Evolutionary conservation across 2,113 vertebrate species (phyloP).

Genomic region (Seriola aureovittata): DNA sequence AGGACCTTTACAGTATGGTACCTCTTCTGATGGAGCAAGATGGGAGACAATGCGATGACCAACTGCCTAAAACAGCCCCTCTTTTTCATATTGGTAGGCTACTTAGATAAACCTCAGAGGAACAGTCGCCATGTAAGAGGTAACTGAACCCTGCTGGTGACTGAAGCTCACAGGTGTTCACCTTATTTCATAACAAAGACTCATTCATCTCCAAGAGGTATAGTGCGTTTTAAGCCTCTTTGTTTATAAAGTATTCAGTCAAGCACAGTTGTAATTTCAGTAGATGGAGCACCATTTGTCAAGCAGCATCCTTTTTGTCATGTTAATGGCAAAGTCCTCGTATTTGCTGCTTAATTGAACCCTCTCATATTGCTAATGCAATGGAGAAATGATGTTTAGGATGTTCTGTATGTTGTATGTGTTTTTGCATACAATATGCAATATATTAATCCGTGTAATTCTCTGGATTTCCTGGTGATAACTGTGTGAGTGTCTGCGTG

Average conservation of each 20-base stretch:
- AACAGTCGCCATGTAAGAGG: conserved; percentile 28
- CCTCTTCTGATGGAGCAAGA: conserved; percentile 29
- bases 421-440: conserved; percentile 75
- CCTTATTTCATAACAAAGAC: conserved; percentile 47
- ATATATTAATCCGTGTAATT: conserved; percentile 48
- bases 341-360: conserved; percentile 38
- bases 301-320: conserved; percentile 65
- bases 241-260: conserved; percentile 59
- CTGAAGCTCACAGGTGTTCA: conserved; percentile 39
- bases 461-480: conserved; percentile 48
- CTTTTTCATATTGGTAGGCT: conserved; percentile 17
- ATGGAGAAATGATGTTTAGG: conserved; percentile 50
- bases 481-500: conserved; percentile 54
- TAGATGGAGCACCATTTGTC: conserved; percentile 55
- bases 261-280: conserved; percentile 62
- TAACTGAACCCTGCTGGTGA: conserved; percentile 45
- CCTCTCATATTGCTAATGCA: conserved; percentile 52
- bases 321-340: conserved; percentile 38
- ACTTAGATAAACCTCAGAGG: conserved; percentile 43
- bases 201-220: conserved; percentile 59
- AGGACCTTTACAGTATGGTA: conserved; percentile 2
- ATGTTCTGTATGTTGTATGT: conserved; percentile 67
- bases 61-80: not conserved
- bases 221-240: conserved; percentile 53
- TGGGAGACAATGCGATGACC: conserved; percentile 18